Conservation (phyloP, 2,113 vertebrate genomes). For the Phaethornis superciliosus region DNA sequence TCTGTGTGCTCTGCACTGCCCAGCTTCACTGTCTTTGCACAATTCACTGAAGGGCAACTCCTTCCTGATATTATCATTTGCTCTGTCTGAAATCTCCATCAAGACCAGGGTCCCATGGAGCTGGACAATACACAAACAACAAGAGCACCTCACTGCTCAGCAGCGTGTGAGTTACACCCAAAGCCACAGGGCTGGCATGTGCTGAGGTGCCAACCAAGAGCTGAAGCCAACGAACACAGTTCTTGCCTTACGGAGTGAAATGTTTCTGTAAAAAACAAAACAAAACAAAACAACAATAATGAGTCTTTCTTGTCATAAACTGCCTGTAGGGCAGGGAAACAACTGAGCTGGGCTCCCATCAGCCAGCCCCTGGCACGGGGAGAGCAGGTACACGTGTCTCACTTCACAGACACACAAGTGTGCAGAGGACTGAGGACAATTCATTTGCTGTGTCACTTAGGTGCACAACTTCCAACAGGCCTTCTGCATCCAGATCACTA, state of each 20-base stretch:
- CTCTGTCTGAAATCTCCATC: not conserved
- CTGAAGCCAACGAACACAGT: not conserved
- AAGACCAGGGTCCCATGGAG: too few relatives aligned
- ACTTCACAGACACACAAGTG: accelerated
- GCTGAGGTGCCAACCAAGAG: not conserved
- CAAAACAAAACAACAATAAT: too few relatives aligned
- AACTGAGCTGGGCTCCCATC: not conserved
- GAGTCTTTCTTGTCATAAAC: not conserved
- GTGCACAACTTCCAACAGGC: not conserved
- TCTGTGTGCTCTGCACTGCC: not conserved
- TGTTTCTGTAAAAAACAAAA: not conserved
- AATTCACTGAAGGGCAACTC: not conserved
- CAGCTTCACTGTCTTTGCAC: too few relatives aligned
- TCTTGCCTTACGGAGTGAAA: not conserved
- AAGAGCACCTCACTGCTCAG: not conserved
- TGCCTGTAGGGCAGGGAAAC: not conserved
- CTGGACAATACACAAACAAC: not conserved
- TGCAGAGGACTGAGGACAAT: accelerated
- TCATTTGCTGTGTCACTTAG: accelerated
- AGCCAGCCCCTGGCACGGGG: accelerated
- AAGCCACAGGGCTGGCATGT: not conserved
- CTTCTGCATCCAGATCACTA: not conserved
- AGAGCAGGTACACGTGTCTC: accelerated
- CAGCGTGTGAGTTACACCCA: accelerated
- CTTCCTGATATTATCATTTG: not conserved